Evolutionary conservation across 2,888 invertebrate genomes (phyloP).

Genomic region (Nomada flava): DNA sequence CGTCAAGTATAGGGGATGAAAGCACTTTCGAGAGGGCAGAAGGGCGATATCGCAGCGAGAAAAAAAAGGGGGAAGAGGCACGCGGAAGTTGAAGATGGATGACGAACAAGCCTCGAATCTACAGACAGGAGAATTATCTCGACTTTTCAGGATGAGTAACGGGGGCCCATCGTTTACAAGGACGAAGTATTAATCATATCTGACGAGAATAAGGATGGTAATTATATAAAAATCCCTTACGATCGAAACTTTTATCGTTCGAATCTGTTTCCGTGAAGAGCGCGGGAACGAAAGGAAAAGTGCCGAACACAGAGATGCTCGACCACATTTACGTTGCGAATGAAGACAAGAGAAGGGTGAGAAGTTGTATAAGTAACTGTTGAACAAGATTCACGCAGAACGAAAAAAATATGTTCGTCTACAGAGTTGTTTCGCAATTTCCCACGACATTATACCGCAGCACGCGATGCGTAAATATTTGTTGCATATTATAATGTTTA

Average conservation of each 20-base stretch:
- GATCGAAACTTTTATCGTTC: not conserved
- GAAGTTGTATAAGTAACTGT: not conserved
- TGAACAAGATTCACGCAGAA: not conserved
- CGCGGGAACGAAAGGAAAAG: not conserved
- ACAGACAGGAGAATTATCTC: not conserved
- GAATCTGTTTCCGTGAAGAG: not conserved
- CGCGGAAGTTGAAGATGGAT: not conserved
- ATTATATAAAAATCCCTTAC: constrained; percentile 1
- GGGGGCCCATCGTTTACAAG: constrained; percentile 2
- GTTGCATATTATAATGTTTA: too few species aligned
- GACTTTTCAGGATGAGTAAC: not conserved
- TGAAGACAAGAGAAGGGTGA: constrained; percentile 5
- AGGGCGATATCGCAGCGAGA: too few species aligned
- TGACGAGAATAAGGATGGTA: not conserved
- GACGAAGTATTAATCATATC: constrained; percentile 1
- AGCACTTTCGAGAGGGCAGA: not conserved
- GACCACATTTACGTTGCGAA: not conserved
- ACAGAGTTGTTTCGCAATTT: not conserved
- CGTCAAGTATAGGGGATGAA: not conserved
- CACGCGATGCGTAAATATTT: too few species aligned
- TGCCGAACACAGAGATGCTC: not conserved
- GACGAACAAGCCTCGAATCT: not conserved
- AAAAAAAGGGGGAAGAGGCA: not conserved
- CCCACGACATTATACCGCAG: too few species aligned
- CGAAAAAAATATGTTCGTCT: not conserved